Evolutionary conservation across 2,113 vertebrate genomes (phyloP).

Genomic region (Hippocampus comes): DNA sequence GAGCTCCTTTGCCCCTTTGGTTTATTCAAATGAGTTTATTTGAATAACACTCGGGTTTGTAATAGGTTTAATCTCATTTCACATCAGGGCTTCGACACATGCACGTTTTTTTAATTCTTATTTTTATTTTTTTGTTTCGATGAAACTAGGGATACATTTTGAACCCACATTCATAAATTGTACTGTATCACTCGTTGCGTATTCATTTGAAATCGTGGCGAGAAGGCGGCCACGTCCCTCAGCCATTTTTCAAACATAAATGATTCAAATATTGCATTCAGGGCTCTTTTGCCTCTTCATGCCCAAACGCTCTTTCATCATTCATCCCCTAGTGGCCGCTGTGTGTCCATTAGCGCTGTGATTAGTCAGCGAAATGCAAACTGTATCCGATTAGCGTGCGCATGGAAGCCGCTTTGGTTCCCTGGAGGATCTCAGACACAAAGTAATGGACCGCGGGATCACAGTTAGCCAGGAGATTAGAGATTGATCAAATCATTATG

Average conservation of each 20-base stretch:
- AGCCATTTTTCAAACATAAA: background rate
- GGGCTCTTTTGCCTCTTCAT: too few relatives aligned
- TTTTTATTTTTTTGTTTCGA: background rate
- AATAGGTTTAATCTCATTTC: slow-evolving; percentile 11
- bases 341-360: slow-evolving; percentile 16
- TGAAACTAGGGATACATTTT: background rate
- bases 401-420: slow-evolving; percentile 25
- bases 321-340: too few relatives aligned
- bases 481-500: slow-evolving; percentile 54
- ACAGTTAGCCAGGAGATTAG: slow-evolving; percentile 45
- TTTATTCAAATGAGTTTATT: too few relatives aligned
- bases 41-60: background rate
- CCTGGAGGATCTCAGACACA: slow-evolving; percentile 4
- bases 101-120: too few relatives aligned
- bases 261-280: background rate
- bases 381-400: slow-evolving; percentile 11
- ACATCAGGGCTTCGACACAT: too few relatives aligned
- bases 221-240: background rate
- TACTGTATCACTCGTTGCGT: background rate
- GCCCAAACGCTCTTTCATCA: background rate
- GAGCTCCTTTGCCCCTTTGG: background rate
- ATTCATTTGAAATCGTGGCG: background rate
- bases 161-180: background rate
- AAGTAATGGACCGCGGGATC: slow-evolving; percentile 43
- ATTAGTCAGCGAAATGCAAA: slow-evolving; percentile 35